A percentile compares a stretch with the other conserved stretches of the same genome.
Evolutionary conservation across 2,113 vertebrate species (phyloP).

Genomic region (Aphyosemion australe): DNA sequence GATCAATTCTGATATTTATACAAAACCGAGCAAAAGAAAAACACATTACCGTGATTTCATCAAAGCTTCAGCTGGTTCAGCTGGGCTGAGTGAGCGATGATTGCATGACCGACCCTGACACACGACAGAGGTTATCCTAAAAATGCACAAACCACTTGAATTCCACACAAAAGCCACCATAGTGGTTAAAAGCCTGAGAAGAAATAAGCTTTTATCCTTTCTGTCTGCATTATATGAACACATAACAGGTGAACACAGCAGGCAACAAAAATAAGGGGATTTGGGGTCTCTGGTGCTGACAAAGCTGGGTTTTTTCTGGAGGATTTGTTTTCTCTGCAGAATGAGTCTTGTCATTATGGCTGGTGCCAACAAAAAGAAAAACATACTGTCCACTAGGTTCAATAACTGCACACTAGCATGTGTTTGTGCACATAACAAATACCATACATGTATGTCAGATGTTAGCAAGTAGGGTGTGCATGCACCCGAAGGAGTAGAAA

Average conservation of each 20-base stretch:
- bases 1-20: neutral
- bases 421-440: neutral
- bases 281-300: conserved; percentile 20
- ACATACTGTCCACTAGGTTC: neutral
- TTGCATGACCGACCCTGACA: conserved; percentile 5
- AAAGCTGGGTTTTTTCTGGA: conserved; percentile 26
- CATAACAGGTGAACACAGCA: conserved; percentile 41
- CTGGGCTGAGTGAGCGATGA: conserved; percentile 1
- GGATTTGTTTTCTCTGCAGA: conserved; percentile 18
- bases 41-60: conserved; percentile 2
- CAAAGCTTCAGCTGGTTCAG: neutral
- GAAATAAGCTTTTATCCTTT: conserved; percentile 16
- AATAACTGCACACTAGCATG: neutral
- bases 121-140: conserved; percentile 10
- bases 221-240: conserved; percentile 33
- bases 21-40: neutral
- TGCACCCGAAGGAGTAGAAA: neutral
- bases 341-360: conserved; percentile 34
- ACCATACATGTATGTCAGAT: neutral
- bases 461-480: conserved; percentile 4
- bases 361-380: conserved; percentile 22
- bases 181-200: conserved; percentile 11
- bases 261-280: conserved; percentile 29
- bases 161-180: conserved; percentile 9
- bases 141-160: conserved; percentile 7